Conservation (phyloP, 2,888 invertebrate species). For the Heteropelma amictum region DNA sequence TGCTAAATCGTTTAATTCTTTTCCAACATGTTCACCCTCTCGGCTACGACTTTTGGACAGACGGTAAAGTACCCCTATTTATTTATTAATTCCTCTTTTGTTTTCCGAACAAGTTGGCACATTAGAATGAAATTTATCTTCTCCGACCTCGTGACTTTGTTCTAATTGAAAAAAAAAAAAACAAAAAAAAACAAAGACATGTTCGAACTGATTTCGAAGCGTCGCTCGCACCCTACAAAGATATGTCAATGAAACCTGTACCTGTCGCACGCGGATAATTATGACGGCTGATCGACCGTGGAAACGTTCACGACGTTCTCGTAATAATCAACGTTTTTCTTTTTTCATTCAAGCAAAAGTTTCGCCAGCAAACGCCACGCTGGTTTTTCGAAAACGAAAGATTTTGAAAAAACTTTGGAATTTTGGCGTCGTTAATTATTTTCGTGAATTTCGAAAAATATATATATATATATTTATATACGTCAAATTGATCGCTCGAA, state of each 20-base stretch:
- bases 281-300: slow-evolving; percentile 60
- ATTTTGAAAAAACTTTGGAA: slow-evolving; percentile 46
- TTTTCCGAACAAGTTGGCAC: slow-evolving; percentile 74
- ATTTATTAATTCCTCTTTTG: slow-evolving; percentile 18
- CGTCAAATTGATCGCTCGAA: no score
- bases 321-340: no score
- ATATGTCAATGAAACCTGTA: slow-evolving; percentile 71
- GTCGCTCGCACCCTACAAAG: slow-evolving; percentile 72
- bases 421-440: slow-evolving; percentile 71
- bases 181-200: slow-evolving; percentile 31
- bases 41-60: slow-evolving; percentile 54
- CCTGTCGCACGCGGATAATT: slow-evolving; percentile 61
- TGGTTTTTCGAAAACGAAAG: background rate
- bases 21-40: slow-evolving; percentile 59
- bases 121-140: slow-evolving; percentile 69
- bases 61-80: slow-evolving; percentile 47
- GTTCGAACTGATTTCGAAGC: slow-evolving; percentile 63
- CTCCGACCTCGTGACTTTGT: slow-evolving; percentile 49
- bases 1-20: slow-evolving; percentile 63
- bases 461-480: no score
- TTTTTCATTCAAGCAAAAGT: no score
- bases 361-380: no score
- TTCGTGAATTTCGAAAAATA: slow-evolving; percentile 2
- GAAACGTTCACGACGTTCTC: no score
- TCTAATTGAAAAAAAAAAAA: slow-evolving; percentile 20